Evolutionary conservation across 2,113 vertebrate species (phyloP), one percentile per base, ranked within the genome.

Genomic region (Macaca mulatta): DNA sequence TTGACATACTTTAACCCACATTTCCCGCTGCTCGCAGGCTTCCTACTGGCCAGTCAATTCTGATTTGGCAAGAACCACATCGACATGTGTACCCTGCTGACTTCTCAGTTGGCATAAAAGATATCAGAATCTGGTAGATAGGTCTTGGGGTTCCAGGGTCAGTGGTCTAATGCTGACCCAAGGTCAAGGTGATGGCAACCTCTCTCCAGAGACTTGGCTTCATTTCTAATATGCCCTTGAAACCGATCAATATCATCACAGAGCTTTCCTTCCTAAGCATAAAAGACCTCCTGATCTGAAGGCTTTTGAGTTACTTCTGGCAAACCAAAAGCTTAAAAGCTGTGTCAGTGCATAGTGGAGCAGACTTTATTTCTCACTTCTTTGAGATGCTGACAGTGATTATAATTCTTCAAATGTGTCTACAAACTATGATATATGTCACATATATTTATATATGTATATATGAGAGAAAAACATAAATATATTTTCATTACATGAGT

Each of bases 1-100:
- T 99, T 99, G 99, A 99, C 99, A 99, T 99, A 97, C 98, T 99
- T 99, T 99, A 99, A 99, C 99, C 98, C 98, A 98, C 99, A 98
- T 99, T 99, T 99, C 98, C 99, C 98, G 87, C 98, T 97, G 98
- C 98, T 98, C 79, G 98, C 99, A 98, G 98, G 98, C 98, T 98
- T 98, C 99, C 99, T 97, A 98, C 97, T 93, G 98, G 92, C 98
- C 98, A 99, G 99, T 99, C 99, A 99, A 99, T 99, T 99, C 99
- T 99, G 99, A 99, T 99, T 99, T 99, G 98, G 98, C 98, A 98
- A 99, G 98, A 98, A 97, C 97, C 97, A 98, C 98, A 98, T 98
- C 81, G 98, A 98, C 97, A 97, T 93, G 59, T 96, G 98, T 98
- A 98, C 98, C 98, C 98, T 72, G 95, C 98, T 98, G 98, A 98